Evolutionary conservation across 2,888 invertebrate genomes (phyloP).

Genomic region (Buathra laborator): DNA sequence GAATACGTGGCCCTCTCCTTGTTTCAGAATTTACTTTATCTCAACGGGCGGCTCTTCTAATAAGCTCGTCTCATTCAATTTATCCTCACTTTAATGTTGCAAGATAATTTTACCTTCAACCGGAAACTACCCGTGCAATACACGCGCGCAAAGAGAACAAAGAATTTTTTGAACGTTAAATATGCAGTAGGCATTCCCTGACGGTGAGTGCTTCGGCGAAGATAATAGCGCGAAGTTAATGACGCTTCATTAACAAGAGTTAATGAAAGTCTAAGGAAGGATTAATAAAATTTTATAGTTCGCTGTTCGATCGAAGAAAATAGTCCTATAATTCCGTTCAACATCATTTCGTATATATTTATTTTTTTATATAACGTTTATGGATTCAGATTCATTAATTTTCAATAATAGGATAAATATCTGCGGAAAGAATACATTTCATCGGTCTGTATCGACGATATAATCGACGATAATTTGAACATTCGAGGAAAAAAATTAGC

Average conservation of each 20-base stretch:
- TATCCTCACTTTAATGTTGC: conserved; percentile 26
- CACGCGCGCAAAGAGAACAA: neutral
- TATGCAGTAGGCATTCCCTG: neutral
- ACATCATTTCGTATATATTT: neutral
- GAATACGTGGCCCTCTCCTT: neutral
- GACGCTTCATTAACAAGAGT: neutral
- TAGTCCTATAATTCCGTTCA: neutral
- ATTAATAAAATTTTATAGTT: neutral
- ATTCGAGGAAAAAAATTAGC: too few relatives aligned
- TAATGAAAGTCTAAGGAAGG: neutral
- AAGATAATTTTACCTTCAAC: conserved; percentile 20
- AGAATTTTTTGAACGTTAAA: conserved; percentile 17
- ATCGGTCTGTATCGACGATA: too few relatives aligned
- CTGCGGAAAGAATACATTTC: too few relatives aligned
- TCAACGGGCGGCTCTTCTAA: conserved; percentile 23
- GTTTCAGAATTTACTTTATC: conserved; percentile 31
- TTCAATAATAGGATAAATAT: too few relatives aligned
- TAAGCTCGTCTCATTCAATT: conserved; percentile 50
- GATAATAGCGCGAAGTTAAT: neutral
- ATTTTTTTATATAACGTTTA: too few relatives aligned
- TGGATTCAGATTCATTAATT: too few relatives aligned
- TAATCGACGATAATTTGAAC: too few relatives aligned
- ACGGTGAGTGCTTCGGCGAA: neutral
- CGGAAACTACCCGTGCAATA: neutral
- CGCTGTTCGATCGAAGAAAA: neutral